A percentile compares a stretch with the other conserved stretches of the same genome.
Conservation (phyloP, 2,113 vertebrate genomes). For the Paradoxurus hermaphroditus region DNA sequence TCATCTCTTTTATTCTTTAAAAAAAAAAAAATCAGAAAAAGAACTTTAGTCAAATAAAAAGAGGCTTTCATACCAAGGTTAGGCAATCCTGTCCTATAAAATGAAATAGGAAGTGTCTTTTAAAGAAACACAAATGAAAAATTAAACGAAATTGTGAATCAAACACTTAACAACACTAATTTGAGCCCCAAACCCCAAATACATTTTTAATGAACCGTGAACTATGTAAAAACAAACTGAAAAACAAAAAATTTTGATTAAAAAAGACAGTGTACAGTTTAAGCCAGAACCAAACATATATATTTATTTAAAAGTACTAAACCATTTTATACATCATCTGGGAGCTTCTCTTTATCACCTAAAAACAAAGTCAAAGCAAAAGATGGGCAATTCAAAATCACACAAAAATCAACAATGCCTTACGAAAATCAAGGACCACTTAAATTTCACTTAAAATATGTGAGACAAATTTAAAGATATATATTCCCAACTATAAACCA, state of each 20-base stretch:
- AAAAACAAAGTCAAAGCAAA: conserved; percentile 64
- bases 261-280: not conserved
- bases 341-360: conserved; percentile 45
- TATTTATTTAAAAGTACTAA: conserved; percentile 55
- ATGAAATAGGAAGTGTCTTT: conserved; percentile 26
- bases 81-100: conserved; percentile 35
- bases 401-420: conserved; percentile 26
- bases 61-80: not conserved
- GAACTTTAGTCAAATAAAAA: not conserved
- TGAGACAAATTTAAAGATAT: conserved; percentile 23
- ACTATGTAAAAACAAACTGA: conserved; percentile 35
- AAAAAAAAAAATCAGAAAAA: not conserved
- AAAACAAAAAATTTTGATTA: not conserved
- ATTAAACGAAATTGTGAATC: conserved; percentile 42
- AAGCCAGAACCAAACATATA: conserved; percentile 36
- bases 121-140: conserved; percentile 44
- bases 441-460: conserved; percentile 27
- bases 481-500: not conserved
- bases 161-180: conserved; percentile 26
- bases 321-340: conserved; percentile 44
- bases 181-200: conserved; percentile 24
- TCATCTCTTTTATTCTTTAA: conserved; percentile 97
- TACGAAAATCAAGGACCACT: conserved; percentile 17
- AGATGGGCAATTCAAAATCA: conserved; percentile 52
- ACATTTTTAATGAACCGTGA: conserved; percentile 48